Evolutionary conservation across 1,140 invertebrate genomes (phyloP).

Genomic region (Drosophila carrolli): DNA sequence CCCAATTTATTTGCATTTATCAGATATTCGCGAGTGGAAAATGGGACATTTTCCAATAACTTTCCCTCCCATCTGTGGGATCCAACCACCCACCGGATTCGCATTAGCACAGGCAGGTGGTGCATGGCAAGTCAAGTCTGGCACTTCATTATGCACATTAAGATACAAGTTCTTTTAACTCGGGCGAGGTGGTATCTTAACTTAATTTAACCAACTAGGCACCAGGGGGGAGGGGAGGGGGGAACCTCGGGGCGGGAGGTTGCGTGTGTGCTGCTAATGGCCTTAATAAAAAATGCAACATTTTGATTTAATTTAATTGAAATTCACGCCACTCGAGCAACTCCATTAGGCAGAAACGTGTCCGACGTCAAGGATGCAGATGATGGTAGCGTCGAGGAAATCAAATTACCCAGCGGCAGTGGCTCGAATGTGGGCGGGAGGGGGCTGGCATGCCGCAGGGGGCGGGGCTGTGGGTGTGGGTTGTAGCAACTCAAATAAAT

Average conservation of each 20-base stretch:
- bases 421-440: slow-evolving; percentile 11
- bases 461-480: not conserved
- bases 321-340: slow-evolving; percentile 83
- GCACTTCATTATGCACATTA: slow-evolving; percentile 78
- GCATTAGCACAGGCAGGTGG: not conserved
- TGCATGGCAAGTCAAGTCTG: slow-evolving; percentile 39
- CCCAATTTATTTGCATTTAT: too few species aligned
- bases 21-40: too few species aligned
- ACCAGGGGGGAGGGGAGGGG: not conserved
- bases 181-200: slow-evolving; percentile 47
- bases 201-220: slow-evolving; percentile 72
- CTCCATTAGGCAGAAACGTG: slow-evolving; percentile 83
- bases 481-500: slow-evolving; percentile 69
- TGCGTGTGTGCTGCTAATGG: slow-evolving; percentile 63
- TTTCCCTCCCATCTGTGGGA: not conserved
- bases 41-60: not conserved
- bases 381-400: slow-evolving; percentile 60
- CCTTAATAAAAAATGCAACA: slow-evolving; percentile 82
- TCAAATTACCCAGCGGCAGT: slow-evolving; percentile 65
- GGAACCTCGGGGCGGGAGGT: not conserved
- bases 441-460: not conserved
- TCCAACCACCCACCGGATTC: not conserved
- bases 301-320: slow-evolving; percentile 83
- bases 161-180: slow-evolving; percentile 39
- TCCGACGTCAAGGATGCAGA: slow-evolving; percentile 66